Conservation (phyloP, 2,888 invertebrate genomes). For the Drosophila parthenogenetica region DNA sequence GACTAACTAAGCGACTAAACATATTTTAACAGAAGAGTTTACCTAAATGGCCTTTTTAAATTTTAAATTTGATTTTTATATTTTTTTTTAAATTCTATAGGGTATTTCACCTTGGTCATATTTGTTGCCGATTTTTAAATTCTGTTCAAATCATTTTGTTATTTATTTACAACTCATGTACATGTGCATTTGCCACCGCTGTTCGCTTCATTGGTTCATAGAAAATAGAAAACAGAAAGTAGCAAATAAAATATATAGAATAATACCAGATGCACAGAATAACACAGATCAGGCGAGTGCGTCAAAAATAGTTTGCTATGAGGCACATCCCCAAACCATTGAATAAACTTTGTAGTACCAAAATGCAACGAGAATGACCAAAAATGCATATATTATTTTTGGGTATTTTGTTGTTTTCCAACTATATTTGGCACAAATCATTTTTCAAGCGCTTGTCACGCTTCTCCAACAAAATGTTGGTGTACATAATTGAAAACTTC, state of each 20-base stretch:
- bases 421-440: conserved; percentile 48
- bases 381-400: conserved; percentile 39
- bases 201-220: conserved; percentile 40
- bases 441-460: conserved; percentile 45
- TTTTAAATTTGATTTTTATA: no score
- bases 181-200: conserved; percentile 28
- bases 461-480: conserved; percentile 26
- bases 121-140: neutral
- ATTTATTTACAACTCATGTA: conserved; percentile 39
- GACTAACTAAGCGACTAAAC: no score
- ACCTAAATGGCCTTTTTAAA: no score
- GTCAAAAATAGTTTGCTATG: conserved; percentile 68
- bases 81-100: neutral
- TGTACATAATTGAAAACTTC: conserved; percentile 8
- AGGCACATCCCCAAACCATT: conserved; percentile 28
- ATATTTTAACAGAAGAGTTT: no score
- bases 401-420: conserved; percentile 30
- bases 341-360: conserved; percentile 1
- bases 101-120: conserved; percentile 16
- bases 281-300: conserved; percentile 49
- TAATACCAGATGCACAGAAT: conserved; percentile 23
- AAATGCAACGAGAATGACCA: conserved; percentile 7
- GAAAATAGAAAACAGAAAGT: conserved; percentile 18
- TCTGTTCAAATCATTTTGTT: conserved; percentile 27
- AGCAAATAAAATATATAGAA: conserved; percentile 15